Evolutionary conservation across 1,140 invertebrate species (phyloP).

Genomic region (Trichonephila clavata): DNA sequence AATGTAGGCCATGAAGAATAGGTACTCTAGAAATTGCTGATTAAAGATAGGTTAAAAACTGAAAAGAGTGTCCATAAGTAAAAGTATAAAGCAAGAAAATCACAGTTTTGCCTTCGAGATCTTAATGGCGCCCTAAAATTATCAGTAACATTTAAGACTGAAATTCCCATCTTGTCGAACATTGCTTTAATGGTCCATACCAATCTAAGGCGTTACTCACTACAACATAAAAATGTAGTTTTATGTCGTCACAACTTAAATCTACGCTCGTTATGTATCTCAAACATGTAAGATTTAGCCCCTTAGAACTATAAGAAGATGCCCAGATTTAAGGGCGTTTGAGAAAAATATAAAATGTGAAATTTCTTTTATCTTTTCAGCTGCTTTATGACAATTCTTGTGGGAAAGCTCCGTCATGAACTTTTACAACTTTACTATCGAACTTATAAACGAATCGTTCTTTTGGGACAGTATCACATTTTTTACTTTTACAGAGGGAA

Average conservation of each 20-base stretch:
- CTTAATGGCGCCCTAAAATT: not conserved
- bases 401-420: slow-evolving; percentile 49
- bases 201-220: not conserved
- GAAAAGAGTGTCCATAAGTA: too few species aligned
- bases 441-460: slow-evolving; percentile 23
- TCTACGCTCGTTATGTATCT: not conserved
- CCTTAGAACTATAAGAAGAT: not conserved
- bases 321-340: not conserved
- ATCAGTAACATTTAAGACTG: not conserved
- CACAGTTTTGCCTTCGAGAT: not conserved
- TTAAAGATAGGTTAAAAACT: too few species aligned
- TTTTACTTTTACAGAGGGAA: slow-evolving; percentile 22
- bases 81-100: not conserved
- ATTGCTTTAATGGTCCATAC: slow-evolving; percentile 15
- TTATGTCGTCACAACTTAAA: slow-evolving; percentile 23
- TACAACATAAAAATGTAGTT: not conserved
- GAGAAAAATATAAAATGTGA: slow-evolving; percentile 33
- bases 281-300: not conserved
- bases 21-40: too few species aligned
- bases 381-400: slow-evolving; percentile 45
- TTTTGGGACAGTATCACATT: not conserved
- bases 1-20: too few species aligned
- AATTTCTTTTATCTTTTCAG: slow-evolving; percentile 32
- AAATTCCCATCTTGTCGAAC: not conserved
- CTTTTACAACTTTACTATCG: slow-evolving; percentile 60